These are phyloP conservation scores for Phasianus colchicus DNA, from an alignment of 2,113 vertebrate genomes.

Conservation along the genomic window DNA sequence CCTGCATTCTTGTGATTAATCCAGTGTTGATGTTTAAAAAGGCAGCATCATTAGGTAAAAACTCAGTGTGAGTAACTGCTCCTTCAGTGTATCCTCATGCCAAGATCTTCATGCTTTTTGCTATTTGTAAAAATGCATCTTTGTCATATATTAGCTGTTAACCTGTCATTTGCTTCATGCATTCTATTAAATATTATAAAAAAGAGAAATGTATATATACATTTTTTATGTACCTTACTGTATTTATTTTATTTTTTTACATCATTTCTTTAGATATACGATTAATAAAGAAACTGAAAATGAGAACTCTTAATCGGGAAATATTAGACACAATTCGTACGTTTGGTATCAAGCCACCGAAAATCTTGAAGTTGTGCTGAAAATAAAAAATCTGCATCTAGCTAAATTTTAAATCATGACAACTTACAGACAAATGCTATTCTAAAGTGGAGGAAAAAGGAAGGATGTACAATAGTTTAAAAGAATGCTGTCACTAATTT, in stretches of 20 bases:
- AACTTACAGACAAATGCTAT: background rate
- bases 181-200: background rate
- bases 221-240: background rate
- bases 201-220: background rate
- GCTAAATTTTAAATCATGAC: background rate
- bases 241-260: background rate
- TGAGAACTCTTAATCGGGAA: background rate
- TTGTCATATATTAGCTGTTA: background rate
- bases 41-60: slow-evolving; percentile 50
- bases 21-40: slow-evolving; percentile 61
- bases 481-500: background rate
- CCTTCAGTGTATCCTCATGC: background rate
- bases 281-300: background rate
- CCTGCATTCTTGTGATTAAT: slow-evolving; percentile 69
- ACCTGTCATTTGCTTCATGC: background rate
- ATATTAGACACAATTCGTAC: background rate
- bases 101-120: background rate
- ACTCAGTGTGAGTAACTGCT: slow-evolving; percentile 6
- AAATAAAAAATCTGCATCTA: background rate
- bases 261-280: background rate
- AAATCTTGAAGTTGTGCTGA: background rate
- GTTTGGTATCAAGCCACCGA: background rate
- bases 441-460: background rate
- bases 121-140: background rate
- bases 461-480: background rate